phyloP scores from a whole-genome alignment of 1,140 invertebrate species.

The Drosophila baimaii region DNA sequence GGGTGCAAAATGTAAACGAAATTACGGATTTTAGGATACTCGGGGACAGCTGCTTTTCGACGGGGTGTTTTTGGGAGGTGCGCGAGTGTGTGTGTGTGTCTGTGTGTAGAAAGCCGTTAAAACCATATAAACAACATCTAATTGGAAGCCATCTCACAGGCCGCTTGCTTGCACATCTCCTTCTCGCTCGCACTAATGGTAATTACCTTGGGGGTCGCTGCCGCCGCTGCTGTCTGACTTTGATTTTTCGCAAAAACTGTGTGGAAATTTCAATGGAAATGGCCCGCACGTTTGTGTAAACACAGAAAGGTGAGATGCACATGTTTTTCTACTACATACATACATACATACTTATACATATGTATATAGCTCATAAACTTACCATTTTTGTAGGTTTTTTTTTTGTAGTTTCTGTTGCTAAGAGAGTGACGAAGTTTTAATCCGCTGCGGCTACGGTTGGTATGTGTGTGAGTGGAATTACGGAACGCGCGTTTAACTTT shows the following conservation, averaged over 20 bases:
- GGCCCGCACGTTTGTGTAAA: conserved; percentile 52
- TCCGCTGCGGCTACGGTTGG: conserved; percentile 75
- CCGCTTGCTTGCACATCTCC: background rate
- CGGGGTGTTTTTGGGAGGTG: conserved; percentile 32
- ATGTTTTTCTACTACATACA: conserved; percentile 18
- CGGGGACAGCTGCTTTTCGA: conserved; percentile 55
- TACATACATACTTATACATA: background rate
- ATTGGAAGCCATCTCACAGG: conserved; percentile 36
- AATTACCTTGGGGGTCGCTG: conserved; percentile 29
- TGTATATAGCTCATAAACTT: conserved; percentile 51
- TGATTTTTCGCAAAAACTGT: conserved; percentile 59
- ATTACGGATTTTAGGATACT: conserved; percentile 18
- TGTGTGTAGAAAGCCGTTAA: conserved; percentile 55
- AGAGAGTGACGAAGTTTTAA: conserved; percentile 78
- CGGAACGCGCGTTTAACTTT: conserved; percentile 68
- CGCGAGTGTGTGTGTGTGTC: conserved; percentile 2
- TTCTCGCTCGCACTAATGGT: conserved; percentile 23
- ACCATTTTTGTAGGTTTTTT: conserved; percentile 76
- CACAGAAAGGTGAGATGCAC: conserved; percentile 42
- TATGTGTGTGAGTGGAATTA: conserved; percentile 81
- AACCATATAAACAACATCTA: conserved; percentile 61
- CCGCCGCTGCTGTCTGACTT: conserved; percentile 35
- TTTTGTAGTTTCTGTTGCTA: conserved; percentile 66
- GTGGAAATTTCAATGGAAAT: conserved; percentile 68
- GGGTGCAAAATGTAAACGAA: conserved; percentile 43